Evolutionary conservation across 2,113 vertebrate species (phyloP).

Genomic region (Apaloderma vittatum): DNA sequence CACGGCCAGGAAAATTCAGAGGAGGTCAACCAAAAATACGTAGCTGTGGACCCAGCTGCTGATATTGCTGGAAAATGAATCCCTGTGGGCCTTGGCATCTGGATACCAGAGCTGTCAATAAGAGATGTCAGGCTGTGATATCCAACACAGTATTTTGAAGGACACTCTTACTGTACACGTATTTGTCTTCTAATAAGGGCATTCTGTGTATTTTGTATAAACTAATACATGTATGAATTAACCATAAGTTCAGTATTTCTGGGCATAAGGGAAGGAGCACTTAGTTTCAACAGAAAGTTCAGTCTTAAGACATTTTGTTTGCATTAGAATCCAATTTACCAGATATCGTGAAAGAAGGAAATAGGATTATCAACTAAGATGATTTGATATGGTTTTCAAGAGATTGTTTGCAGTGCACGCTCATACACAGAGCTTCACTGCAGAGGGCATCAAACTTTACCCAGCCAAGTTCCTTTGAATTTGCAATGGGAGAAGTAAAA

Average conservation of each 20-base stretch:
- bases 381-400: not conserved
- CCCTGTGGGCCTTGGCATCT: not conserved
- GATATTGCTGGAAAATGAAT: not conserved
- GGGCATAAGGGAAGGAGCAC: not conserved
- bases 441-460: not conserved
- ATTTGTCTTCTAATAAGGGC: not conserved
- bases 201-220: not conserved
- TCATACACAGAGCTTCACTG: not conserved
- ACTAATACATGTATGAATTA: fast-evolving
- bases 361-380: not conserved
- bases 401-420: not conserved
- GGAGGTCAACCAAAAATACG: conserved; percentile 17
- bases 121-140: not conserved
- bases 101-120: not conserved
- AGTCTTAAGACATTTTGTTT: not conserved
- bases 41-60: conserved; percentile 12
- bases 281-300: not conserved
- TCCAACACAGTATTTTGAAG: not conserved
- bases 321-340: not conserved
- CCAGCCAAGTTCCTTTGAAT: not conserved
- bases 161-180: not conserved
- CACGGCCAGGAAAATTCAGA: not conserved
- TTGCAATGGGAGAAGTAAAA: not conserved
- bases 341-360: fast-evolving
- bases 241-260: not conserved